phyloP scores from a whole-genome alignment of 2,113 vertebrate genomes.

The Pomatorhinus ruficollis region DNA sequence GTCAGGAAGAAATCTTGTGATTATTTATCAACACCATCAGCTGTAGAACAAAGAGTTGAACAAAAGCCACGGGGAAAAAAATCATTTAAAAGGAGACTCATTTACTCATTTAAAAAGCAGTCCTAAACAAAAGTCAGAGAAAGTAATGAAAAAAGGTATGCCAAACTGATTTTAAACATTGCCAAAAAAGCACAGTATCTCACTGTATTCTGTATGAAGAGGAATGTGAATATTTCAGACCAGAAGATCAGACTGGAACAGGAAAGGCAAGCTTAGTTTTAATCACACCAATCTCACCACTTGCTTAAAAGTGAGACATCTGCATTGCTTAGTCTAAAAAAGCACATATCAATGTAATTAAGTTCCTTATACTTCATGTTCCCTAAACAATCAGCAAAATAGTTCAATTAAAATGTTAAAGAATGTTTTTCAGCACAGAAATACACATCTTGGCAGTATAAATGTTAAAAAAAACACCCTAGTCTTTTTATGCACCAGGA shows the following conservation, averaged over 20 bases:
- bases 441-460: background rate
- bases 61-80: background rate
- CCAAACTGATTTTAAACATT: background rate
- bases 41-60: slow-evolving; percentile 22
- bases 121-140: background rate
- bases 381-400: background rate
- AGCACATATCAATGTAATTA: background rate
- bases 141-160: background rate
- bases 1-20: background rate
- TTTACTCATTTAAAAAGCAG: background rate
- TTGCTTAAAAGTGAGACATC: background rate
- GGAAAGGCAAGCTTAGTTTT: background rate
- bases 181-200: background rate
- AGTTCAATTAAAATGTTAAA: background rate
- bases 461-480: background rate
- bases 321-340: background rate
- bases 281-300: background rate
- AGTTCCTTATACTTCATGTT: background rate
- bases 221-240: background rate
- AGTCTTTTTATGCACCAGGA: background rate
- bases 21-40: slow-evolving; percentile 37
- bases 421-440: background rate
- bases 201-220: background rate
- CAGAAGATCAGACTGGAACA: background rate
- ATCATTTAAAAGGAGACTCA: background rate